Conservation (phyloP, 1,140 invertebrate genomes). For the Ceratina calcarata region DNA sequence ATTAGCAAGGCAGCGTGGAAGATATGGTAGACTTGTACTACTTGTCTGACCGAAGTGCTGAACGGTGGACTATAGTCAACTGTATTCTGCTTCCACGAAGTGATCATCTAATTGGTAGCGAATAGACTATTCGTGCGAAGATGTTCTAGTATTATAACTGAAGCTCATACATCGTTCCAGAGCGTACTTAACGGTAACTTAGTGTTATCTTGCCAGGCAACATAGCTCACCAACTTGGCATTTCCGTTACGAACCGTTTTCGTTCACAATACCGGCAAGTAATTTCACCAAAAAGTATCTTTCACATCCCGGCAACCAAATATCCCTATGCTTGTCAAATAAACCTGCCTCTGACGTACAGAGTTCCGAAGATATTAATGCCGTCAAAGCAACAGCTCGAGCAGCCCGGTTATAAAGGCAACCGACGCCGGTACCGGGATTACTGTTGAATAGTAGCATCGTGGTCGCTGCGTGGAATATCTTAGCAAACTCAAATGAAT, state of each 20-base stretch:
- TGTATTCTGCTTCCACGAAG: not conserved
- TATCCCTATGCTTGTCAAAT: not conserved
- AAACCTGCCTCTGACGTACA: not conserved
- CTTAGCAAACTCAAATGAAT: conserved; percentile 13
- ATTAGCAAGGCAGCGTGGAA: too few relatives aligned
- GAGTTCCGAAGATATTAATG: conserved; percentile 18
- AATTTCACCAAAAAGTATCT: not conserved
- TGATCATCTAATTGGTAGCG: not conserved
- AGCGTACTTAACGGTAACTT: not conserved
- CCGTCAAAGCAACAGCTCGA: not conserved
- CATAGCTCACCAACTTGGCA: not conserved
- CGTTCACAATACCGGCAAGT: not conserved
- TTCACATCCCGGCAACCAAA: not conserved
- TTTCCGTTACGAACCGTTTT: not conserved
- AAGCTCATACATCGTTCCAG: not conserved
- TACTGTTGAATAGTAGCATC: conserved; percentile 4
- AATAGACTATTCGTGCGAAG: not conserved
- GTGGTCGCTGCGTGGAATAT: conserved; percentile 5
- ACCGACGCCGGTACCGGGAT: not conserved
- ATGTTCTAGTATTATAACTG: not conserved
- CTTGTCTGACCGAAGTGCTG: too few relatives aligned
- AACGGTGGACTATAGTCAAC: too few relatives aligned
- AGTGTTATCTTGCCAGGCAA: not conserved
- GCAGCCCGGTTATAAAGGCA: not conserved
- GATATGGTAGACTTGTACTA: too few relatives aligned